A percentile compares a stretch with the other conserved stretches of the same genome.
These are phyloP conservation scores for Rhamphomyia laevipes DNA, from an alignment of 2,888 invertebrate genomes.

Conservation along the genomic window DNA sequence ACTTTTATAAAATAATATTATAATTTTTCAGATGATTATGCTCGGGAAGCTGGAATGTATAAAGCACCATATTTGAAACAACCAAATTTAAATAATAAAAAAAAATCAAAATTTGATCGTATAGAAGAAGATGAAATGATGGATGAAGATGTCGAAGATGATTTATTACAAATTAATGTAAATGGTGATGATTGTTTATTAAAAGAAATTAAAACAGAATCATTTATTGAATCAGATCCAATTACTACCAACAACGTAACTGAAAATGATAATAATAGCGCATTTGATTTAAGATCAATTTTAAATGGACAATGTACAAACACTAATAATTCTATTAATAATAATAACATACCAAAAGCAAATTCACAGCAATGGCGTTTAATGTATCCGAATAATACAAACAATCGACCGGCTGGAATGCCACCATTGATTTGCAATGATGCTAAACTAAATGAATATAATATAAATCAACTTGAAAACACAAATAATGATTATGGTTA, in stretches of 20 bases:
- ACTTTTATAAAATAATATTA: not conserved
- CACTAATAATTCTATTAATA: not conserved
- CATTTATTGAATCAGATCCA: not conserved
- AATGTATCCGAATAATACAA: not conserved
- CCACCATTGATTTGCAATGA: constrained; percentile 1
- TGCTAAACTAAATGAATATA: not conserved
- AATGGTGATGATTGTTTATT: not conserved
- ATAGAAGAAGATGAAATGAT: not conserved
- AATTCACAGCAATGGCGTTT: constrained; percentile 5
- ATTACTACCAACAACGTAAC: too few species aligned
- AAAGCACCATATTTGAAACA: not conserved
- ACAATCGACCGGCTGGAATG: constrained; percentile 1
- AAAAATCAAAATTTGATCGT: too few species aligned
- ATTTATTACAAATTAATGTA: not conserved
- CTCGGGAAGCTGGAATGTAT: not conserved
- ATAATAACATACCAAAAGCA: not conserved
- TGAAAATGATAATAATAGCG: too few species aligned
- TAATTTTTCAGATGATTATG: not conserved
- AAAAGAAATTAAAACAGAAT: not conserved
- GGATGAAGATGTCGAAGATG: not conserved
- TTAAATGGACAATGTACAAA: not conserved
- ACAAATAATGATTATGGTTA: not conserved
- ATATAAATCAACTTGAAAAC: not conserved
- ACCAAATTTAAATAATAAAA: not conserved
- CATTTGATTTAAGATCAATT: too few species aligned